These are phyloP conservation scores for Drosophila pallidifrons DNA, from an alignment of 1,140 invertebrate species.

Conservation along the genomic window DNA sequence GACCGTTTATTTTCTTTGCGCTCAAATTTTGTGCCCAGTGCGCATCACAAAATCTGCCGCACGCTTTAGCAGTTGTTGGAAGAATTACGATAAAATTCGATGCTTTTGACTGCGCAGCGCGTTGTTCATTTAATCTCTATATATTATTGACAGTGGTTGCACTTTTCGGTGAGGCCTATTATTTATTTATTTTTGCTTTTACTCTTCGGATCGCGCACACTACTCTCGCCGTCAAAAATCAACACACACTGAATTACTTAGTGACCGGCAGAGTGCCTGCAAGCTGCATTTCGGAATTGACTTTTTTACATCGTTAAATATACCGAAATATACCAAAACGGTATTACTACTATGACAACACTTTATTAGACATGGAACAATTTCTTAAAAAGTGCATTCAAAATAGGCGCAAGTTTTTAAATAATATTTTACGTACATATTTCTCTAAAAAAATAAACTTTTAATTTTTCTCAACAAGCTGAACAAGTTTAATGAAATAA, in stretches of 20 bases:
- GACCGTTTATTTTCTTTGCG: slow-evolving; percentile 42
- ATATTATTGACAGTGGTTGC: slow-evolving; percentile 17
- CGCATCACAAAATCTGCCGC: slow-evolving; percentile 45
- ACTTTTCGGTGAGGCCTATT: slow-evolving; percentile 26
- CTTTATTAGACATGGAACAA: neutral
- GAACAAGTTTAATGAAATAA: no score
- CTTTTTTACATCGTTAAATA: neutral
- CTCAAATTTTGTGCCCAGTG: slow-evolving; percentile 44
- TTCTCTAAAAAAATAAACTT: no score
- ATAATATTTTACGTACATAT: no score
- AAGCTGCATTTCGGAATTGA: neutral
- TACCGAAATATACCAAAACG: neutral
- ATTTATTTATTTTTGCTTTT: slow-evolving; percentile 42
- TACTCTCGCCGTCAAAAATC: slow-evolving; percentile 49
- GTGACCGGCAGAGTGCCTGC: neutral
- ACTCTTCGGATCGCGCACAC: slow-evolving; percentile 16
- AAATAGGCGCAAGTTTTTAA: no score
- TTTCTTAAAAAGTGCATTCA: no score
- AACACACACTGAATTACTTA: slow-evolving; percentile 47
- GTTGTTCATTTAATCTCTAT: slow-evolving; percentile 6
- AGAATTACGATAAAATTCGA: slow-evolving; percentile 8
- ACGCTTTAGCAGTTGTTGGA: neutral
- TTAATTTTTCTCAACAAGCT: no score
- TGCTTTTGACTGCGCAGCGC: slow-evolving; percentile 2
- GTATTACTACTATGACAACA: neutral